These are phyloP conservation scores for Ditylenchus weischeri DNA, from an alignment of 2,888 invertebrate genomes.

Conservation along the genomic window DNA sequence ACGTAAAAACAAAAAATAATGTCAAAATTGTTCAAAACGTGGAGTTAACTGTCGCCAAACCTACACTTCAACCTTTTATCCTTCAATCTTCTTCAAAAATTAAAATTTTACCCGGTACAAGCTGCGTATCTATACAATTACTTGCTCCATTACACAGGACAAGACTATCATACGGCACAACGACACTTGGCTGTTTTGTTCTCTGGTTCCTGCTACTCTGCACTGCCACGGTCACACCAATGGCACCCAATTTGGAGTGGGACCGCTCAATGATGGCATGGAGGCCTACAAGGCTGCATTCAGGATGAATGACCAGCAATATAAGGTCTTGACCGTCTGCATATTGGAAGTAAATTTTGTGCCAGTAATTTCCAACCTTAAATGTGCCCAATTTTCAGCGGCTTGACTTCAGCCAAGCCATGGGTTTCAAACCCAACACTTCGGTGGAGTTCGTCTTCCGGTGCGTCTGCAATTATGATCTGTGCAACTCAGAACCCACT, in stretches of 20 bases:
- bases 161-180: conserved; percentile 20
- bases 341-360: conserved; percentile 37
- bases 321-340: conserved; percentile 44
- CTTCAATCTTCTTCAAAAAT: background rate
- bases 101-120: too few relatives aligned
- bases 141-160: too few relatives aligned
- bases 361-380: too few relatives aligned
- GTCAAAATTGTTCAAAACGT: too few relatives aligned
- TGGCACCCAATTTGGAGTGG: conserved; percentile 31
- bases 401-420: conserved; percentile 39
- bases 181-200: conserved; percentile 25
- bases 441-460: conserved; percentile 43
- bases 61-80: too few relatives aligned
- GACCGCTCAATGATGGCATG: conserved; percentile 32
- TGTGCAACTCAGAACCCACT: conserved; percentile 32
- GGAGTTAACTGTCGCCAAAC: too few relatives aligned
- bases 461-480: conserved; percentile 49
- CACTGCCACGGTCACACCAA: conserved; percentile 4
- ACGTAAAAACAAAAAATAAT: too few relatives aligned
- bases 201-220: conserved; percentile 26
- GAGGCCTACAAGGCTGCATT: conserved; percentile 37
- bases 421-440: conserved; percentile 23
- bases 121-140: too few relatives aligned
- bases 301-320: conserved; percentile 26
- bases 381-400: conserved; percentile 32